Percentiles rank a stretch among this genome's conserved stretches.
Evolutionary conservation across 1,140 invertebrate species (phyloP).

Genomic region (Saccostrea glomerata): DNA sequence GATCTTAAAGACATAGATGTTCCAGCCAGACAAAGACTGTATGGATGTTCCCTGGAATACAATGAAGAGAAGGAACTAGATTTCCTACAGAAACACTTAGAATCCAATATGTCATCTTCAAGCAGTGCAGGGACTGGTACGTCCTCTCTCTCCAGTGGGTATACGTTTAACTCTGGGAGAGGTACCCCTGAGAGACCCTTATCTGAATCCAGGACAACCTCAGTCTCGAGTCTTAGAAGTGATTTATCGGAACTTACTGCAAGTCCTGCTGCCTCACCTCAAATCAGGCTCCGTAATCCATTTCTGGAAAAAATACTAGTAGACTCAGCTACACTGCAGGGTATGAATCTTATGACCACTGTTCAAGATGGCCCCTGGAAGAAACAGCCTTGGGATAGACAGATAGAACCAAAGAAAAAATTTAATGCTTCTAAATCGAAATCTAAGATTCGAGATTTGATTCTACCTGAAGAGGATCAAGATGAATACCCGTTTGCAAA

Average conservation of each 20-base stretch:
- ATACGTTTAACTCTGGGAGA: slow-evolving; percentile 3
- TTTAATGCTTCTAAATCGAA: background rate
- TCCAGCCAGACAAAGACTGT: background rate
- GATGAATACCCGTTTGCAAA: slow-evolving; percentile 65
- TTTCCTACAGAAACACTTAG: background rate
- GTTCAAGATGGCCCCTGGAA: background rate
- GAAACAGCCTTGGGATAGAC: background rate
- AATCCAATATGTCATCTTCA: slow-evolving; percentile 36
- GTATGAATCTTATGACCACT: slow-evolving; percentile 29
- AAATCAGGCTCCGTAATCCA: slow-evolving; percentile 24
- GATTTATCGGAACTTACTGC: background rate
- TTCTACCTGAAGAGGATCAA: slow-evolving; percentile 63
- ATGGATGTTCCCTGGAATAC: slow-evolving; percentile 6
- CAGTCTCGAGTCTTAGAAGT: slow-evolving; percentile 42
- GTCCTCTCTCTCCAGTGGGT: slow-evolving; percentile 35
- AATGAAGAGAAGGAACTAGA: slow-evolving; percentile 12
- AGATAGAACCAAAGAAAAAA: slow-evolving; percentile 31
- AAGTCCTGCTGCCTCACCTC: background rate
- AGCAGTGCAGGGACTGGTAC: slow-evolving; percentile 39
- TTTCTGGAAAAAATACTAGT: slow-evolving; percentile 48
- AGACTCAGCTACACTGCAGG: slow-evolving; percentile 13
- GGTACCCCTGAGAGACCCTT: slow-evolving; percentile 39
- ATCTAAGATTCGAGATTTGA: slow-evolving; percentile 48
- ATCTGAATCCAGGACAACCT: slow-evolving; percentile 20
- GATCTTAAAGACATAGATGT: slow-evolving; percentile 28